Evolutionary conservation across 2,797 vertebrate species (phyloP), one percentile per base, ranked within the genome.

Genomic region (Gymnodraco acuticeps): DNA sequence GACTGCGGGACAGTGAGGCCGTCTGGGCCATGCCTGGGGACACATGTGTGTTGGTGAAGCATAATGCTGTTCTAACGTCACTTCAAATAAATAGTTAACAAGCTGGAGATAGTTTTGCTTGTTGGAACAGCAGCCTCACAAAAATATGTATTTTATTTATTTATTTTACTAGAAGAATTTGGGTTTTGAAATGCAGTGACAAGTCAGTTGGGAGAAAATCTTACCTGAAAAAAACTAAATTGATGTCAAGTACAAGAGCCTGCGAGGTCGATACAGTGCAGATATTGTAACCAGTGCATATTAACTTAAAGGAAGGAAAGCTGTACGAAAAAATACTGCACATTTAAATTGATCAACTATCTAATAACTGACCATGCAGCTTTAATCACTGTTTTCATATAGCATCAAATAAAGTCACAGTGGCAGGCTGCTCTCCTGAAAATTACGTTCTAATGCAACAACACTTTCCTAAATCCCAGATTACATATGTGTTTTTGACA

Each of bases 51-150:
- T 95, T 93, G 81, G 87, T 87, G 85, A 79, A 80, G 89, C 73
- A 79, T 92, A 96, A 95, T 88, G 93, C 91, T 89, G 81, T 82
- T 82, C 93, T 95, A 94, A 96, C 94, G 93, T 94, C 93, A 92
- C 87, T 67, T 74, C 82, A 92, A 90, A 96, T 96, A 95, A 97
- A 97, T 97, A 96, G 95, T 95, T 95, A 94, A 95, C 85, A 91
- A 95, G 92, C 92, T 87, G 82, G 85, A 90, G 92, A 95, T 94
- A 68, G 86, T 89, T 88, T 88, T 75, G 81, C 75, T 59, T 70
- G 77, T 81, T 89, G 71, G 86, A 88, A 63, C 84, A 71, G 73
- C 48, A 68, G 72, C 50, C 67, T 46, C 33, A 78, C 91, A 88
- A 74, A 67, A 38, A 64, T 86, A 84, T 46, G 64, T 61, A 52